Evolutionary conservation across 2,113 vertebrate species (phyloP), one percentile per base, ranked within the genome.

Genomic region (Thunnus maccoyii): DNA sequence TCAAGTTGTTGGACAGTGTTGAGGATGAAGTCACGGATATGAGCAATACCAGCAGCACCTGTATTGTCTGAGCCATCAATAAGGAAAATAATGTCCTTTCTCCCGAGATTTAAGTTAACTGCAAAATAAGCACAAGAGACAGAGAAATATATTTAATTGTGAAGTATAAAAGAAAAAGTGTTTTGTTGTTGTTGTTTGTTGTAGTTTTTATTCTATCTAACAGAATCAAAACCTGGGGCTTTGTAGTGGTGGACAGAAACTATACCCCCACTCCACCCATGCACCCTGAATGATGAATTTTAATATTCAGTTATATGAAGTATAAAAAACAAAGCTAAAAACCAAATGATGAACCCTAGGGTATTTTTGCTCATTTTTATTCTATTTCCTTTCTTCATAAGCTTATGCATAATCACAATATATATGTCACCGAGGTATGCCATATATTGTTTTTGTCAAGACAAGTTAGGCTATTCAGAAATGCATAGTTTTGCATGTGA

Each of bases 41-140:
- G 96, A 52, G 94, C 97, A 0, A 97, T 80, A 16, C 96, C 97
- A 0, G 81, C 86, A 0, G 68, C 0, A 52, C 89, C 93, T 3
- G 97, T 95, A 0, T 8, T 90, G 13, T 96, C 95, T 0, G 98
- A 99, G 68, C 97, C 97, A 89, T 99, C 99, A 12, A 99, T 94
- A 2, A 99, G 96, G 89, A 99, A 99, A 56, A 99, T 92, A 1
- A 99, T 92, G 89, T 99, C 98, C 2, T 96, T 97, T 51, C 91
- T 97, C 0, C 96, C 96, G 20, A 96, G 90, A 74, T 94, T 89
- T 3, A 87, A 5, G 0, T 2, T 22, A 0, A 0, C 94, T 94
- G 86, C n/a, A 86, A 78, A 77, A 73, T 27, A 71, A 73, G 54
- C 16, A 91, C n/a, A 81, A 63, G 8, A 60, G 46, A 30, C 65